Base-by-base conservation (phyloP, 2,797 vertebrate genomes). In the Tokudaia tokunoshimensis region DNA sequence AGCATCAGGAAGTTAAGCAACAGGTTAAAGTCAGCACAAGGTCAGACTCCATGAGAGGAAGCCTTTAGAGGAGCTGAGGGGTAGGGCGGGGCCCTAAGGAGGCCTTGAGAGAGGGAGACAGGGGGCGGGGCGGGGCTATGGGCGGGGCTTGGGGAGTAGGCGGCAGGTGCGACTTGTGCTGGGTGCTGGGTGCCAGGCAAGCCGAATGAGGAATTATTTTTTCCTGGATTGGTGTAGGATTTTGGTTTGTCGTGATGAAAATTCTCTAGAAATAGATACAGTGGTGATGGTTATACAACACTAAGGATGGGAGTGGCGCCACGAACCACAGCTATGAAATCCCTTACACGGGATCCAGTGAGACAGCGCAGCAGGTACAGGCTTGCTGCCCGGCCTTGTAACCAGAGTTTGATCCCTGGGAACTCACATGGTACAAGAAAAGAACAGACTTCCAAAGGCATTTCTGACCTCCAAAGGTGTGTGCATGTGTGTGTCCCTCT, bases 261-360 rank as follows among this genome's bases (percentile, higher is more conserved):
- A 70, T 4, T 52, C 78, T 79, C 90, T 93, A 84, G 76, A 91
- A 81, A 82, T 34, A 86, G 79, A 80, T 24, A 44, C 67, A 61
- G 63, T 67, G 61, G 59, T 55, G 37, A 67, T 22, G 41, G 55
- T 84, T 84, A 89, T 2, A 57, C 31, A 76, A 57, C n/a, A 63
- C 0, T 78, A 52, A 74, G 65, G 24, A 72, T 87, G 20, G 52
- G 82, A 47, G 80, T 89, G 61, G 61, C 15, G 15, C 75, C 59
- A 41, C 37, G 78, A 94, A 75, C 76, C 14, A 22, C 26, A 3
- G 55, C 57, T 78, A 61, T 89, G 85, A 89, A 93, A 59, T 59
- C 29, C 59, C 31, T 13, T 13, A 41, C n/a, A 20, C 41, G n/a
- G 50, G 34, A n/a, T 9, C 24, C 20, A 2, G 67, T 15, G 0